Conservation (phyloP, 2,888 invertebrate genomes). For the Orchestes rusci region DNA sequence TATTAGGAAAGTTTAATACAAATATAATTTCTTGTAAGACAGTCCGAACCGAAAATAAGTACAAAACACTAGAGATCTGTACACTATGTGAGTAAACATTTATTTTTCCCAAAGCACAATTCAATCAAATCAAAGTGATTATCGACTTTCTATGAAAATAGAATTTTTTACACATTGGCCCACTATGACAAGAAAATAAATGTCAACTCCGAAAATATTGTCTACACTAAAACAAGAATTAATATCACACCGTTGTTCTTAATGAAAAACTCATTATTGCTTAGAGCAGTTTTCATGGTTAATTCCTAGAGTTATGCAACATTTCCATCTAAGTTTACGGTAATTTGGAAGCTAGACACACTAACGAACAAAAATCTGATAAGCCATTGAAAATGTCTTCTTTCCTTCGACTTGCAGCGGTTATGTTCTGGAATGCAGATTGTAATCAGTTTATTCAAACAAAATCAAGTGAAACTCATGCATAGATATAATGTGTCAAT, state of each 20-base stretch:
- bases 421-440: slow-evolving; percentile 20
- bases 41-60: slow-evolving; percentile 28
- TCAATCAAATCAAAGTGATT: no score
- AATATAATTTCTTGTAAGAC: slow-evolving; percentile 29
- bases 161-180: no score
- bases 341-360: slow-evolving; percentile 23
- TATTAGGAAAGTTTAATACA: slow-evolving; percentile 26
- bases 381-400: slow-evolving; percentile 15
- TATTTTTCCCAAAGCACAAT: no score
- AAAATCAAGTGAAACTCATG: no score
- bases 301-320: no score
- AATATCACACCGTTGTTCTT: slow-evolving; percentile 37
- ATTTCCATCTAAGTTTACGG: slow-evolving; percentile 24
- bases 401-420: slow-evolving; percentile 7
- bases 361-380: slow-evolving; percentile 19
- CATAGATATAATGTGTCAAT: no score
- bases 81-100: no score
- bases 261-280: slow-evolving; percentile 42
- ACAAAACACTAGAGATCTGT: slow-evolving; percentile 31
- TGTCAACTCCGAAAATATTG: no score
- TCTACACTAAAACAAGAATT: no score
- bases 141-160: no score
- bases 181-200: no score
- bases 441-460: no score
- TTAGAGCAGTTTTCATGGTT: slow-evolving; percentile 46